Conservation (phyloP, 2,113 vertebrate species). For the Baryphthengus martii region DNA sequence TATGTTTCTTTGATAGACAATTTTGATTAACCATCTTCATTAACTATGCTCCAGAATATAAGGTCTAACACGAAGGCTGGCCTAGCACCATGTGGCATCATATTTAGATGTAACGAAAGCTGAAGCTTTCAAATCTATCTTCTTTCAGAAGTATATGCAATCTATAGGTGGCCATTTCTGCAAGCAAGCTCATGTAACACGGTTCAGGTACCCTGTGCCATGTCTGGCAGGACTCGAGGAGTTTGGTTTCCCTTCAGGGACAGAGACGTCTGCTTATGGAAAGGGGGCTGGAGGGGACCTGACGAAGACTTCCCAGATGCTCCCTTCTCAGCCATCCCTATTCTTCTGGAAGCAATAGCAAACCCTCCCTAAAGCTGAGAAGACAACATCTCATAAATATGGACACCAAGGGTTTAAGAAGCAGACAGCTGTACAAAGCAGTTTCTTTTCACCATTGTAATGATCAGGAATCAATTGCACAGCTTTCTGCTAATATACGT, state of each 20-base stretch:
- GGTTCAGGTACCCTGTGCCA: neutral
- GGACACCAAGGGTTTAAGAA: neutral
- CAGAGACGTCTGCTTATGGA: neutral
- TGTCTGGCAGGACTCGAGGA: rapidly evolving
- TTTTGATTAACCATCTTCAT: neutral
- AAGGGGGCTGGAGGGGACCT: rapidly evolving
- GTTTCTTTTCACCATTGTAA: neutral
- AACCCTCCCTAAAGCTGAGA: neutral
- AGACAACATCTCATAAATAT: neutral
- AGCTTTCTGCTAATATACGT: neutral
- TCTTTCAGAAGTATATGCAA: neutral
- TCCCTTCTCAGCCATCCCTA: neutral
- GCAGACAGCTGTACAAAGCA: neutral
- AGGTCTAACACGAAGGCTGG: neutral
- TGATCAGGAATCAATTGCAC: neutral
- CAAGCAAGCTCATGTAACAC: rapidly evolving
- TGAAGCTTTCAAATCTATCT: neutral
- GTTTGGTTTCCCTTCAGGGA: neutral
- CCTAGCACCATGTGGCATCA: neutral
- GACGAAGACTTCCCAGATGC: neutral
- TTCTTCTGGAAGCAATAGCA: neutral
- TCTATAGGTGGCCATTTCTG: neutral
- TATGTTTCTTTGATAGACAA: neutral
- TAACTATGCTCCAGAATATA: neutral
- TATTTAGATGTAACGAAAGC: neutral